phyloP scores from a whole-genome alignment of 2,888 invertebrate genomes.

The Scrobipalpa atriplicella region DNA sequence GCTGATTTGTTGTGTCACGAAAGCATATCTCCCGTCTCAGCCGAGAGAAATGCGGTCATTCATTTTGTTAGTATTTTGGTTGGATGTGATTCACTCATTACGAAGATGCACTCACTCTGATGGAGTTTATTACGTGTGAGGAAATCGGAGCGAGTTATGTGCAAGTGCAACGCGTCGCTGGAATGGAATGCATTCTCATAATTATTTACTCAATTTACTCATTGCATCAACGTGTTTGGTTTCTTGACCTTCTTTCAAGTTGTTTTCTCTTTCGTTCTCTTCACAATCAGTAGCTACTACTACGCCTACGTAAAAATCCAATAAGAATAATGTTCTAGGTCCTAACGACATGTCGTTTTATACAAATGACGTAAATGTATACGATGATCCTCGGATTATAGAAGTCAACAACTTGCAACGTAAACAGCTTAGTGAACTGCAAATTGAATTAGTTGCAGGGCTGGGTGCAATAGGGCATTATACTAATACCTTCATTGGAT shows the following conservation, averaged over 20 bases:
- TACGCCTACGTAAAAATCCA: neutral
- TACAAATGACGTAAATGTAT: slow-evolving; percentile 10
- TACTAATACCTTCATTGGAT: slow-evolving; percentile 57
- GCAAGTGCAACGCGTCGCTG: slow-evolving; percentile 21
- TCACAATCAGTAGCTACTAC: neutral
- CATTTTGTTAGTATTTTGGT: slow-evolving; percentile 47
- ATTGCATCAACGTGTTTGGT: slow-evolving; percentile 5
- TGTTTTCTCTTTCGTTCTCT: slow-evolving; percentile 2
- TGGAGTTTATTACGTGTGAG: slow-evolving; percentile 28
- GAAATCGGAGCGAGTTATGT: slow-evolving; percentile 25
- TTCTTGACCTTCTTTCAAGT: neutral
- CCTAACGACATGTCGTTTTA: neutral
- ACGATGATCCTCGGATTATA: slow-evolving; percentile 40
- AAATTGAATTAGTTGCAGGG: slow-evolving; percentile 66
- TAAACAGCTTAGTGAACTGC: slow-evolving; percentile 51
- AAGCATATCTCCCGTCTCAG: slow-evolving; percentile 47
- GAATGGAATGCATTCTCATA: slow-evolving; percentile 24
- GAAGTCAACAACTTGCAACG: slow-evolving; percentile 57
- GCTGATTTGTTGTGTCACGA: slow-evolving; percentile 67
- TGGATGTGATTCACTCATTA: slow-evolving; percentile 40
- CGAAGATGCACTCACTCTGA: slow-evolving; percentile 29
- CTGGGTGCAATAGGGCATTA: slow-evolving; percentile 46
- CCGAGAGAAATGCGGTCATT: slow-evolving; percentile 51
- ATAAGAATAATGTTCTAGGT: neutral
- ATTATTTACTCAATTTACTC: slow-evolving; percentile 18